Evolutionary conservation across 2,797 vertebrate genomes (phyloP).

Genomic region (Carcharodon carcharias): DNA sequence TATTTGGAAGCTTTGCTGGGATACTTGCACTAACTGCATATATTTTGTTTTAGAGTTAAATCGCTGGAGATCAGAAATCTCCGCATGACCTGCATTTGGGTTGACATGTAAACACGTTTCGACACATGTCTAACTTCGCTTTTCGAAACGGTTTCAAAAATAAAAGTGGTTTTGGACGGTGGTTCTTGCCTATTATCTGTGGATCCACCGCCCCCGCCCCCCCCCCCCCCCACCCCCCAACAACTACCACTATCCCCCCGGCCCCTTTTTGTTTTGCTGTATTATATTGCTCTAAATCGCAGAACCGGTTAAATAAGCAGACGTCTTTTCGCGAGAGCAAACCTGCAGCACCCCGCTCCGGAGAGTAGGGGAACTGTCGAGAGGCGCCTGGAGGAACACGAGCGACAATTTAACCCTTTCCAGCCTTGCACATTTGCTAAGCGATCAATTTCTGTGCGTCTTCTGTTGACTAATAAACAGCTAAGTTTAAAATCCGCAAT

Average conservation of each 20-base stretch:
- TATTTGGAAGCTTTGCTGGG: not conserved
- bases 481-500: not conserved
- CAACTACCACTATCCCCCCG: not conserved
- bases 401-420: not conserved
- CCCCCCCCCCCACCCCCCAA: not conserved
- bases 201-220: not conserved
- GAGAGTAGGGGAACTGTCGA: not conserved
- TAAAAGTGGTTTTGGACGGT: not conserved
- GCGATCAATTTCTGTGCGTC: not conserved
- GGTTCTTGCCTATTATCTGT: not conserved
- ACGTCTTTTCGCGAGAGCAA: conserved; percentile 14
- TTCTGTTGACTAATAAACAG: not conserved
- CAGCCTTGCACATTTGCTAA: not conserved
- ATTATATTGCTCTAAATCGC: not conserved
- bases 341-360: conserved; percentile 34
- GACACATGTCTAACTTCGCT: not conserved
- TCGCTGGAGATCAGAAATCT: not conserved
- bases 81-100: not conserved
- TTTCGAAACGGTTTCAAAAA: not conserved
- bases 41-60: conserved; percentile 11
- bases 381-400: not conserved
- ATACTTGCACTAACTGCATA: not conserved
- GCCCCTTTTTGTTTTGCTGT: not conserved
- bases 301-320: conserved; percentile 22
- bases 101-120: not conserved